phyloP scores from a whole-genome alignment of 2,888 invertebrate genomes.

The Caenorhabditis sp. region DNA sequence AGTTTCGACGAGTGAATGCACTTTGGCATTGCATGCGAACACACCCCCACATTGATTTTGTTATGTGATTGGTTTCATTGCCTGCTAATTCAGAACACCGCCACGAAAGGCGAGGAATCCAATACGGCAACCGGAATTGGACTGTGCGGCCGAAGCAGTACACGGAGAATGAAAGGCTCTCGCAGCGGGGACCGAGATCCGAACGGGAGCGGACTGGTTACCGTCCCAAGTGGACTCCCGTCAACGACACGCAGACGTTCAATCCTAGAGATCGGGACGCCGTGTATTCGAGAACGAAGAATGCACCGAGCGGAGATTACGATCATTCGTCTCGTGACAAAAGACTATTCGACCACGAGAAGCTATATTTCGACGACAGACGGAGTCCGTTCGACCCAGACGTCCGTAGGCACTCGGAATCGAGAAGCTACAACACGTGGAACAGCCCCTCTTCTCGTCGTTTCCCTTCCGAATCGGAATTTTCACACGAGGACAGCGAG shows the following conservation, averaged over 20 bases:
- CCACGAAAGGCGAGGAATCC: too few species aligned
- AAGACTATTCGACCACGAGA: conserved; percentile 7
- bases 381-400: conserved; percentile 3
- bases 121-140: too few species aligned
- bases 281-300: conserved; percentile 7
- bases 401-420: conserved; percentile 16
- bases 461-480: conserved; percentile 21
- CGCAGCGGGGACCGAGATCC: too few species aligned
- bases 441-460: background rate
- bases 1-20: background rate
- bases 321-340: background rate
- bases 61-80: too few species aligned
- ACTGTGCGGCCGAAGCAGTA: too few species aligned
- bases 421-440: conserved; percentile 7
- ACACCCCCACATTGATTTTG: too few species aligned
- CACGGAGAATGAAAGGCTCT: too few species aligned
- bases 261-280: conserved; percentile 3
- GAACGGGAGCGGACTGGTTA: too few species aligned
- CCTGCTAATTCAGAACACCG: too few species aligned
- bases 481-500: conserved; percentile 14
- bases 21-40: background rate
- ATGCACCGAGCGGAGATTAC: background rate
- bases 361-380: conserved; percentile 11
- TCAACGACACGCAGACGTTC: conserved; percentile 18
- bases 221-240: background rate